These are phyloP conservation scores for Jacana jacana DNA, from an alignment of 2,113 vertebrate genomes.

Conservation along the genomic window DNA sequence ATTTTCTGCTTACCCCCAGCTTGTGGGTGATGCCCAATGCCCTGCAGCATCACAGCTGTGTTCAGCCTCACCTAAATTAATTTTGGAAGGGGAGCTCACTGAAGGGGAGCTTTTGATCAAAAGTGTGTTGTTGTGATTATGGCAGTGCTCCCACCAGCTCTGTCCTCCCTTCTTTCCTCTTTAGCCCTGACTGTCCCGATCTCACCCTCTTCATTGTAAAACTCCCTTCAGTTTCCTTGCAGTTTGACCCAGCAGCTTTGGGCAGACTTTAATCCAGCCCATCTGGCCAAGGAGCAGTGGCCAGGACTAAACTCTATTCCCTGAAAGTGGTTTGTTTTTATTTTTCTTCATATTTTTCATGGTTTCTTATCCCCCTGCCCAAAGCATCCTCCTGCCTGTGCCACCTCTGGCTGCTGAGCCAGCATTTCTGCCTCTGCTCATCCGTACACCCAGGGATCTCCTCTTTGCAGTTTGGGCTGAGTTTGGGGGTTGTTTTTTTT, in stretches of 20 bases:
- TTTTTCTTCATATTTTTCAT: not conserved
- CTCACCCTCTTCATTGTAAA: not conserved
- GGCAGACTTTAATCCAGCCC: not conserved
- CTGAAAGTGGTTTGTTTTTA: not conserved
- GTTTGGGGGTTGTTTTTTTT: no score
- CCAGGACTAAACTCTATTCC: not conserved
- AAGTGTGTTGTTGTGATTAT: not conserved
- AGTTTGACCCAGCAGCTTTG: not conserved
- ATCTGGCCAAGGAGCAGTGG: not conserved
- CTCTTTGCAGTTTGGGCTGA: not conserved
- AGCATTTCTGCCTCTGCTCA: not conserved
- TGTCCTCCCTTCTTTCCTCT: not conserved
- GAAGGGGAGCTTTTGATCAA: not conserved
- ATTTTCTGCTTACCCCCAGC: not conserved
- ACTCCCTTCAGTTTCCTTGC: not conserved
- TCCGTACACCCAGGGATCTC: not conserved
- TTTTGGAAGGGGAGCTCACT: not conserved
- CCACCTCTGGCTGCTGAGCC: not conserved
- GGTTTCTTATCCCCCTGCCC: not conserved
- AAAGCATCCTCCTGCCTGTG: rapidly evolving
- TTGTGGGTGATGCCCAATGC: rapidly evolving
- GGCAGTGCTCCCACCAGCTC: not conserved
- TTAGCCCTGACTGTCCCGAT: not conserved
- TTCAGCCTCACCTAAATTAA: not conserved
- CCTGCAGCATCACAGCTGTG: rapidly evolving